Conservation (phyloP, 2,113 vertebrate genomes). For the Hippopotamus amphibius region DNA sequence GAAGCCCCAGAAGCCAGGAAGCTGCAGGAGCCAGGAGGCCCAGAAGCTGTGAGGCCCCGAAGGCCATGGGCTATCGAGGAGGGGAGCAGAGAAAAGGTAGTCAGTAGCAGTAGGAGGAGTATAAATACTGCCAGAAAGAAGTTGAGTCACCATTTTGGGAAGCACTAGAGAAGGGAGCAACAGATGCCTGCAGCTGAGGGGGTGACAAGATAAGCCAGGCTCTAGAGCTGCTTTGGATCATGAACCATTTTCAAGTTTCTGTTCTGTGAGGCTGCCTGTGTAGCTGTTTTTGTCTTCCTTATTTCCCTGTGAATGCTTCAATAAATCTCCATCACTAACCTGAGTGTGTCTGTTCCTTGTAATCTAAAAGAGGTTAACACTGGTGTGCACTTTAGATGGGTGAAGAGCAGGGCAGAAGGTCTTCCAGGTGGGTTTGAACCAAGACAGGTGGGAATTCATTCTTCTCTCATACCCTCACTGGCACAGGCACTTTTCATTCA, state of each 20-base stretch:
- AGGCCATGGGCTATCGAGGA: background rate
- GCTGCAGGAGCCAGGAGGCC: background rate
- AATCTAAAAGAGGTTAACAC: conserved; percentile 51
- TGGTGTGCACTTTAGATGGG: background rate
- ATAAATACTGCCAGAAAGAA: conserved; percentile 73
- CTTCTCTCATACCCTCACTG: background rate
- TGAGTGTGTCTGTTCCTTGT: conserved; percentile 49
- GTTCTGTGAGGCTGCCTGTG: conserved; percentile 49
- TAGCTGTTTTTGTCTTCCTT: conserved; percentile 69
- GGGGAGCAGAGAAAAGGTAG: conserved; percentile 50
- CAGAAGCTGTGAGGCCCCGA: background rate
- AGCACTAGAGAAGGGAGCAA: conserved; percentile 71
- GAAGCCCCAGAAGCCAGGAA: conserved; percentile 31
- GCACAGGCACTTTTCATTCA: conserved; percentile 1
- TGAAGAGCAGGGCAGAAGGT: conserved; percentile 19
- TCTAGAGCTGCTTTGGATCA: conserved; percentile 72
- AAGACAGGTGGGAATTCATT: conserved; percentile 31
- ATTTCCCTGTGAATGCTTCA: conserved; percentile 67
- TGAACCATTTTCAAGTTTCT: conserved; percentile 72
- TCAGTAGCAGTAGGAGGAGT: conserved; percentile 67
- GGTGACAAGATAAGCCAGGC: conserved; percentile 66
- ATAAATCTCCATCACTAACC: conserved; percentile 57
- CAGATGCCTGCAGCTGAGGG: conserved; percentile 71
- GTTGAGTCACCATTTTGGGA: conserved; percentile 77
- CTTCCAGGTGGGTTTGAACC: conserved; percentile 43